Evolutionary conservation across 2,888 invertebrate genomes (phyloP).

Genomic region (Lasius platythorax): DNA sequence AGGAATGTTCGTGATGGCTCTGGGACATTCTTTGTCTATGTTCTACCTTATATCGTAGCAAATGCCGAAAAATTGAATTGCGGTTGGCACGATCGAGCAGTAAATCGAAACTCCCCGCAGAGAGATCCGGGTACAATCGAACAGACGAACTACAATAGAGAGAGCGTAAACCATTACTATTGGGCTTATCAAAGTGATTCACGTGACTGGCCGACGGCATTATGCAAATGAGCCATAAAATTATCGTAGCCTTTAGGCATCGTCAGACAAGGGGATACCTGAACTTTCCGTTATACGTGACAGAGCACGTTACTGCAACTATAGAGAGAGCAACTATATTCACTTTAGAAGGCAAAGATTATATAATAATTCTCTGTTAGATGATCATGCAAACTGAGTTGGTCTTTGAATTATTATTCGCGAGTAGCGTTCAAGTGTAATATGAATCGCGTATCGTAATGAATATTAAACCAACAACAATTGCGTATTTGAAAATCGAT

Average conservation of each 20-base stretch:
- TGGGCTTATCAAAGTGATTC: slow-evolving; percentile 76
- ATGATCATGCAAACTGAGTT: slow-evolving; percentile 11
- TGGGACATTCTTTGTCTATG: slow-evolving; percentile 24
- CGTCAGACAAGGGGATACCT: slow-evolving; percentile 60
- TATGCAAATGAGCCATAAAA: slow-evolving; percentile 75
- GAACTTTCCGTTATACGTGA: slow-evolving; percentile 70
- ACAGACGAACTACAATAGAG: slow-evolving; percentile 54
- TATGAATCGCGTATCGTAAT: background rate
- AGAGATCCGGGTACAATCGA: slow-evolving; percentile 55
- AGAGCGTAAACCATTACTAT: slow-evolving; percentile 71
- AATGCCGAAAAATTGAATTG: slow-evolving; percentile 47
- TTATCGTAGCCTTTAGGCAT: slow-evolving; percentile 72
- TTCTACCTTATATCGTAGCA: slow-evolving; percentile 32
- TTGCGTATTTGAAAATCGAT: background rate
- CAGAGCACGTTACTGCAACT: slow-evolving; percentile 60
- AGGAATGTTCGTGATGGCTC: slow-evolving; percentile 3
- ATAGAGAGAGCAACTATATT: slow-evolving; percentile 19
- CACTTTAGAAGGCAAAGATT: slow-evolving; percentile 38
- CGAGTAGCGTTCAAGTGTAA: background rate
- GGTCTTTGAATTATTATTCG: slow-evolving; percentile 30
- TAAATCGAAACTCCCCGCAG: slow-evolving; percentile 56
- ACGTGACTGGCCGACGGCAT: slow-evolving; percentile 68
- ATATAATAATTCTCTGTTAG: slow-evolving; percentile 44
- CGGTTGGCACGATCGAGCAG: slow-evolving; percentile 30
- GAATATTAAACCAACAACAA: background rate